A percentile compares a stretch with the other conserved stretches of the same genome.
Conservation (phyloP, 1,140 invertebrate genomes). For the Belonocnema kinseyi region DNA sequence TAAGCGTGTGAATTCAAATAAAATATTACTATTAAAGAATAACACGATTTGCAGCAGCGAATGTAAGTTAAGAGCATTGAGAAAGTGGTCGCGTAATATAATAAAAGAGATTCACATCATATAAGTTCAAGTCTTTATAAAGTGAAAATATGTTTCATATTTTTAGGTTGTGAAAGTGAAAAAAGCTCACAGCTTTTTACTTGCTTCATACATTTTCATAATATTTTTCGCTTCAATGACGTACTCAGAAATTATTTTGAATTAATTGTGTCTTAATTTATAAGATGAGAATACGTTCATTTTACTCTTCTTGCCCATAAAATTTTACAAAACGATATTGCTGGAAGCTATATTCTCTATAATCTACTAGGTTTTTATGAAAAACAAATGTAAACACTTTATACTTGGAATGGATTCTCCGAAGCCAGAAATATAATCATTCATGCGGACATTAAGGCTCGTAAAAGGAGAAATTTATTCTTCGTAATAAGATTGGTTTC, state of each 20-base stretch:
- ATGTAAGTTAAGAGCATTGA: neutral
- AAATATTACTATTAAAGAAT: neutral
- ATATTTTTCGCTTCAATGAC: neutral
- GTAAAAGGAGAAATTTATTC: no score
- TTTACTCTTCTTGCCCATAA: neutral
- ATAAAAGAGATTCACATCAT: slow-evolving; percentile 15
- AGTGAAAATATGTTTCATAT: slow-evolving; percentile 16
- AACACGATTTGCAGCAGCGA: neutral
- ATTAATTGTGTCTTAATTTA: neutral
- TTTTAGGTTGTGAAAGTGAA: neutral
- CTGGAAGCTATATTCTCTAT: no score
- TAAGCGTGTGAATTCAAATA: neutral
- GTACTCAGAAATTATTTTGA: neutral
- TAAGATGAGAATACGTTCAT: neutral
- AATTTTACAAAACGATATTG: no score
- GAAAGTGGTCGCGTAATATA: slow-evolving; percentile 4
- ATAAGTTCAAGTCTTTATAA: slow-evolving; percentile 1
- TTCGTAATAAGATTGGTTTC: no score
- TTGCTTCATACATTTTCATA: no score
- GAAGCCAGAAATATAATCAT: no score
- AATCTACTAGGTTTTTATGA: no score
- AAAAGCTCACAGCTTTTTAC: slow-evolving; percentile 20
- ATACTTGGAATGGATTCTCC: no score
- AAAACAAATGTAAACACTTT: no score
- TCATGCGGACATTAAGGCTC: no score